These are phyloP conservation scores for Phalera bucephala DNA, from an alignment of 2,888 invertebrate genomes.

Conservation along the genomic window DNA sequence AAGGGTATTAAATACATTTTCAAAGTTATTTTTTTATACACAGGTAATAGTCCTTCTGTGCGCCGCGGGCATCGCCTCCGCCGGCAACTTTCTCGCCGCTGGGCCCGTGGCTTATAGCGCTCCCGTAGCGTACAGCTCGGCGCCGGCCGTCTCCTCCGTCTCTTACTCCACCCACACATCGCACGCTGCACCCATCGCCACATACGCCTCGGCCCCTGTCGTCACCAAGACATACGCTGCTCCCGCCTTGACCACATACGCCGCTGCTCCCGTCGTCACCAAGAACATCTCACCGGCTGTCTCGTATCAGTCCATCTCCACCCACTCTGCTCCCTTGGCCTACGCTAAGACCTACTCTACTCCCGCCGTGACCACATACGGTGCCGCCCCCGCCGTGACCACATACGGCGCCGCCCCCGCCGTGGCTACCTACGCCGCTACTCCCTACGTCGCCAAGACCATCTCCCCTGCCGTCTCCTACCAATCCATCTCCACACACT, in stretches of 20 bases:
- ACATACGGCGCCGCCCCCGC: conserved; percentile 35
- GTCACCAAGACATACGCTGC: conserved; percentile 42
- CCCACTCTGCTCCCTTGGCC: conserved; percentile 56
- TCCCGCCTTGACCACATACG: conserved; percentile 48
- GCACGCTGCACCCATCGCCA: conserved; percentile 30
- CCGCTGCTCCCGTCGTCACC: conserved; percentile 47
- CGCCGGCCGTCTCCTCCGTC: conserved; percentile 5
- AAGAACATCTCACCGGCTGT: conserved; percentile 52
- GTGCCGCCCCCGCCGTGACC: conserved; percentile 32
- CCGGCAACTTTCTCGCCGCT: conserved; percentile 77
- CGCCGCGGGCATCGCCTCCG: conserved; percentile 83
- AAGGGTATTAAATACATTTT: no score
- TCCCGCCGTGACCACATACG: conserved; percentile 33
- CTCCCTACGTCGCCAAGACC: conserved; percentile 38
- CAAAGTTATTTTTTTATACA: no score
- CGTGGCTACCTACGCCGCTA: conserved; percentile 57
- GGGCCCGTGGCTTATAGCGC: conserved; percentile 56
- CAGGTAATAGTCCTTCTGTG: conserved; percentile 82
- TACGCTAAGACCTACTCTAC: conserved; percentile 52
- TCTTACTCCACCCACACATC: conserved; percentile 11
- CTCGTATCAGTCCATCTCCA: conserved; percentile 62
- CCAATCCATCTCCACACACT: conserved; percentile 48
- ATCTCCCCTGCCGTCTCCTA: conserved; percentile 39
- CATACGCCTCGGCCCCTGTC: conserved; percentile 40
- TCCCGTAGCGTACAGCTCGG: conserved; percentile 40